phyloP scores from a whole-genome alignment of 2,797 vertebrate genomes.

The Semaprochilodus insignis region DNA sequence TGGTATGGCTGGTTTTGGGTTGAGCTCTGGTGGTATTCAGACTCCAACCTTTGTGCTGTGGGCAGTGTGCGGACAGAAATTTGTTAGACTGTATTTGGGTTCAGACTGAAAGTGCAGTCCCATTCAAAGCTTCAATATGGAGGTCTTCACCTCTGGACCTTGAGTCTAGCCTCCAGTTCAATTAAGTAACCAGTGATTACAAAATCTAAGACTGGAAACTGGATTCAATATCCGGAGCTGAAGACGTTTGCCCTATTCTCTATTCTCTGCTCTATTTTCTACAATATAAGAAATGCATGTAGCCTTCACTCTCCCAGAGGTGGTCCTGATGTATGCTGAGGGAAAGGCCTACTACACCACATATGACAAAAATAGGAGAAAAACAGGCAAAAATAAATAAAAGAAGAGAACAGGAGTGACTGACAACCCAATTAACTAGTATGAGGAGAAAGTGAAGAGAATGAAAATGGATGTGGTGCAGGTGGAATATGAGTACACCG shows the following conservation, averaged over 20 bases:
- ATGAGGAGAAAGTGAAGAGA: slow-evolving; percentile 29
- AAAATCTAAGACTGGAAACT: no score
- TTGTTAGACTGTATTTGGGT: neutral
- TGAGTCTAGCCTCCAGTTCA: no score
- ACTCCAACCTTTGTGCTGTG: neutral
- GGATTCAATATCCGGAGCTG: no score
- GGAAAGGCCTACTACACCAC: neutral
- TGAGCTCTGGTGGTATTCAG: neutral
- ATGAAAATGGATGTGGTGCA: slow-evolving; percentile 47
- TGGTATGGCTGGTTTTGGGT: neutral
- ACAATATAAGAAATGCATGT: neutral
- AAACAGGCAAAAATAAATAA: slow-evolving; percentile 68
- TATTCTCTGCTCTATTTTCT: neutral
- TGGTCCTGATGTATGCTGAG: slow-evolving; percentile 16
- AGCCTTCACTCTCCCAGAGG: neutral
- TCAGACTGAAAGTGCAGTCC: neutral
- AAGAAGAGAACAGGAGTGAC: slow-evolving; percentile 50
- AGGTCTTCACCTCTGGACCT: no score
- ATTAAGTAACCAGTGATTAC: no score
- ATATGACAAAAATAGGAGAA: slow-evolving; percentile 35
- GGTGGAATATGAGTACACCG: slow-evolving; percentile 48
- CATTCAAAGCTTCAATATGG: neutral
- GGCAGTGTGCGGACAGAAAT: neutral
- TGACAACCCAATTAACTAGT: slow-evolving; percentile 49
- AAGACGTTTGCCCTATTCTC: neutral